Conservation (phyloP, 2,113 vertebrate genomes). For the Elgaria multicarinata region DNA sequence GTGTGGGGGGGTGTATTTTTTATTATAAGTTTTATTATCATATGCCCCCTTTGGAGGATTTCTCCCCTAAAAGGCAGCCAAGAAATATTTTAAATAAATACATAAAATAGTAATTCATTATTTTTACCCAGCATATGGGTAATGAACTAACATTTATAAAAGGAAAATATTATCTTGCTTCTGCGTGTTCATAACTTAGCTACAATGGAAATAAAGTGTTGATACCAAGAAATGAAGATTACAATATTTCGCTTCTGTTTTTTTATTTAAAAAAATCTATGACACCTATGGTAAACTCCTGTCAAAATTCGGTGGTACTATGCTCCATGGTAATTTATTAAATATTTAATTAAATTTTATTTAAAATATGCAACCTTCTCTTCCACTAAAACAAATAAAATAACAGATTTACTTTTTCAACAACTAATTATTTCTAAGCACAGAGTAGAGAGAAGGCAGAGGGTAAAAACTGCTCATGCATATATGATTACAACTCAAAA, state of each 20-base stretch:
- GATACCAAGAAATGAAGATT: background rate
- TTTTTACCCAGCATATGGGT: background rate
- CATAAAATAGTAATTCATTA: background rate
- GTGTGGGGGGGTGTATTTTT: no score
- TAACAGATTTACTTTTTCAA: constrained; percentile 11
- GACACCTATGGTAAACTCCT: background rate
- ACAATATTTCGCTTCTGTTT: background rate
- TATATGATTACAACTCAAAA: constrained; percentile 24
- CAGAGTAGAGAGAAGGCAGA: background rate
- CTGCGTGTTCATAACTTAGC: constrained; percentile 3
- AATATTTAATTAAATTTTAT: constrained; percentile 6
- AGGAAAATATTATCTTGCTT: background rate
- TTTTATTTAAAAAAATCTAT: background rate
- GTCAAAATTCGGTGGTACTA: constrained; percentile 11
- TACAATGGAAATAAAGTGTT: background rate
- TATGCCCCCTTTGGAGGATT: no score
- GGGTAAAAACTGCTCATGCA: background rate
- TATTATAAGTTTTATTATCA: no score
- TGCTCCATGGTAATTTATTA: background rate
- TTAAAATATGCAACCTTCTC: constrained; percentile 16
- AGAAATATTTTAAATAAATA: no score
- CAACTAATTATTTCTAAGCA: background rate
- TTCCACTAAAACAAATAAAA: constrained; percentile 22
- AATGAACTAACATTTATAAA: background rate
- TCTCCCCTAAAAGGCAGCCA: no score